These are phyloP conservation scores for Helarctos malayanus DNA, from an alignment of 2,797 vertebrate species.

Conservation along the genomic window DNA sequence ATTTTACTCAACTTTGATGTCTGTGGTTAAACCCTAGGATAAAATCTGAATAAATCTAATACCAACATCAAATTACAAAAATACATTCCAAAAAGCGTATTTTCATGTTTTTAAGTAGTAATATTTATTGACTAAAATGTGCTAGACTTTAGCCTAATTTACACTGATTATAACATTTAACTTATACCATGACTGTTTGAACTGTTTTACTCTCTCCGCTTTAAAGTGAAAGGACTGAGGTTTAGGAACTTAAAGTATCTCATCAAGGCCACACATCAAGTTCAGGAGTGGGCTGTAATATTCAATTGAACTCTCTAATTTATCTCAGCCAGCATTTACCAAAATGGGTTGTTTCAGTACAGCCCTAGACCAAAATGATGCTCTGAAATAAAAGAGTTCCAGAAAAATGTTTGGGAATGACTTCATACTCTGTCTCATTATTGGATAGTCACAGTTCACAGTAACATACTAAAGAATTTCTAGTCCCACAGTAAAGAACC, in stretches of 20 bases:
- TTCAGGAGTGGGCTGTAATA: neutral
- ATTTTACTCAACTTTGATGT: neutral
- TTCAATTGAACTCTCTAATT: neutral
- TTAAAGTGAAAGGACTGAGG: neutral
- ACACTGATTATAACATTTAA: neutral
- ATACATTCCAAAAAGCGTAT: neutral
- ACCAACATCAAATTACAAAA: neutral
- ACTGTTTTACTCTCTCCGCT: neutral
- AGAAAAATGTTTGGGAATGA: neutral
- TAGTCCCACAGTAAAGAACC: neutral
- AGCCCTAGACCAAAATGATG: neutral
- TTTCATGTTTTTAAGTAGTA: neutral
- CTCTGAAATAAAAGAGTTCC: neutral
- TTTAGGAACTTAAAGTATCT: neutral
- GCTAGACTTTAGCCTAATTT: neutral
- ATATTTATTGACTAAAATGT: neutral
- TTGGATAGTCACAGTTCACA: neutral
- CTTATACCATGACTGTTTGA: neutral
- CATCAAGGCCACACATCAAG: neutral
- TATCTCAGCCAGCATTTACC: neutral
- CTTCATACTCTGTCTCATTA: neutral
- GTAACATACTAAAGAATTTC: neutral
- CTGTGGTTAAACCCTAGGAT: neutral
- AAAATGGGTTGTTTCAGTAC: neutral
- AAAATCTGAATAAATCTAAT: neutral